These are phyloP conservation scores for Ophion ellenae DNA, from an alignment of 2,888 invertebrate species.

Conservation along the genomic window DNA sequence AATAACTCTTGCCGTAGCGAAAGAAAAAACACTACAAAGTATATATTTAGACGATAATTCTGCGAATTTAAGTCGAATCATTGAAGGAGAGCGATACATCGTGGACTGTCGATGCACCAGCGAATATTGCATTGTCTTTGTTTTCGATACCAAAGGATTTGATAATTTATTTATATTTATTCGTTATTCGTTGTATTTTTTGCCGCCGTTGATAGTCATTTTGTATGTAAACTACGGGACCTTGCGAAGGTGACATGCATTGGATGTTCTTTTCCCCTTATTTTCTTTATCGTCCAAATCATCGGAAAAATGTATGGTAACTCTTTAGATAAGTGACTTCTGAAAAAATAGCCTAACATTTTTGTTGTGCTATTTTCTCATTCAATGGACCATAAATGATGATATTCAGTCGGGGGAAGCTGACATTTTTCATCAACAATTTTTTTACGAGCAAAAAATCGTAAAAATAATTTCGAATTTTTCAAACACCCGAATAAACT, in stretches of 20 bases:
- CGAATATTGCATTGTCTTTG: slow-evolving; percentile 14
- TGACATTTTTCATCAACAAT: too few relatives aligned
- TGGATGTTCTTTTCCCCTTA: background rate
- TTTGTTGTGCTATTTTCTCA: too few relatives aligned
- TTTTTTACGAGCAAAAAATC: too few relatives aligned
- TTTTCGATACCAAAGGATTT: slow-evolving; percentile 45
- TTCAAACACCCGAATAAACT: too few relatives aligned
- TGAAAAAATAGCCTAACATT: too few relatives aligned
- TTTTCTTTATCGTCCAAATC: slow-evolving; percentile 21
- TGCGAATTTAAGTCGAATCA: slow-evolving; percentile 42
- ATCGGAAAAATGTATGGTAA: background rate
- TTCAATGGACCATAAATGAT: too few relatives aligned
- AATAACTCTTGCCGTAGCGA: slow-evolving; percentile 49
- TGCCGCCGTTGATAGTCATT: slow-evolving; percentile 31
- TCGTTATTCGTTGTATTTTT: slow-evolving; percentile 2
- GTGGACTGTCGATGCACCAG: slow-evolving; percentile 24
- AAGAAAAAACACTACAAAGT: background rate
- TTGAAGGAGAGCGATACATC: slow-evolving; percentile 54
- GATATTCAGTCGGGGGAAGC: too few relatives aligned
- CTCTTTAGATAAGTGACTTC: too few relatives aligned
- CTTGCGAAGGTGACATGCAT: slow-evolving; percentile 18
- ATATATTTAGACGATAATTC: slow-evolving; percentile 35
- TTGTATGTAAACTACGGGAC: slow-evolving; percentile 34
- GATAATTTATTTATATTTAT: slow-evolving; percentile 24
- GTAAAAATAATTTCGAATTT: too few relatives aligned